Percentiles rank a stretch among this genome's conserved stretches.
These are phyloP conservation scores for Aphidius ervi DNA, from an alignment of 1,140 invertebrate species.

Conservation along the genomic window DNA sequence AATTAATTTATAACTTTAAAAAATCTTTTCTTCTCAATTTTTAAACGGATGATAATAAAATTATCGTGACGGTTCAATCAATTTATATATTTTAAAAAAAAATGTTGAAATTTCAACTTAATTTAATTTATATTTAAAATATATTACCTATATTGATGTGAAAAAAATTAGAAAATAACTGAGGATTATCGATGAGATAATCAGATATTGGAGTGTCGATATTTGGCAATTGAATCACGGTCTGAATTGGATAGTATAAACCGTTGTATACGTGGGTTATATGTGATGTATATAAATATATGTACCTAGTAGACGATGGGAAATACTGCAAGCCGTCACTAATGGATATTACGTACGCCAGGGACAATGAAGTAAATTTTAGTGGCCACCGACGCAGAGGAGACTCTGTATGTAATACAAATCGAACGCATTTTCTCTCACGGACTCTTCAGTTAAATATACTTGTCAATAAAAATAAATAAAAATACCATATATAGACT, in stretches of 20 bases:
- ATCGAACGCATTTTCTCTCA: constrained; percentile 15
- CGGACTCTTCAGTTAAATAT: constrained; percentile 7
- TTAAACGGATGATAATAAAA: too few species aligned
- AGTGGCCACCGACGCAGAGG: background rate
- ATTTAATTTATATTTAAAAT: too few species aligned
- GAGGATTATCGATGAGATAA: constrained; percentile 11
- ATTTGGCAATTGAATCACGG: constrained; percentile 8
- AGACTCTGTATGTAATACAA: constrained; percentile 12
- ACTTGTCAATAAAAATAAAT: background rate
- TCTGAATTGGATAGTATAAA: constrained; percentile 4
- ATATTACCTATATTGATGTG: too few species aligned
- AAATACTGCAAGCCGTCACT: constrained; percentile 22
- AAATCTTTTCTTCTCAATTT: too few species aligned
- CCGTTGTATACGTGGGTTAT: constrained; percentile 10
- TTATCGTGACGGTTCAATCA: too few species aligned
- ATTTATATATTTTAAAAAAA: too few species aligned
- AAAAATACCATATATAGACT: too few species aligned
- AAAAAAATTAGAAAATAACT: constrained; percentile 9
- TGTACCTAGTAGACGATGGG: constrained; percentile 19
- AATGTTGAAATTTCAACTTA: too few species aligned
- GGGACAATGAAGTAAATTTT: constrained; percentile 3
- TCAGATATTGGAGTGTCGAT: constrained; percentile 11
- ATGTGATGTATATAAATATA: constrained; percentile 14
- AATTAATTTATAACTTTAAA: too few species aligned
- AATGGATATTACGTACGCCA: constrained; percentile 24